Base-by-base conservation (phyloP, 2,888 invertebrate genomes). In the Zelleria hepariella region DNA sequence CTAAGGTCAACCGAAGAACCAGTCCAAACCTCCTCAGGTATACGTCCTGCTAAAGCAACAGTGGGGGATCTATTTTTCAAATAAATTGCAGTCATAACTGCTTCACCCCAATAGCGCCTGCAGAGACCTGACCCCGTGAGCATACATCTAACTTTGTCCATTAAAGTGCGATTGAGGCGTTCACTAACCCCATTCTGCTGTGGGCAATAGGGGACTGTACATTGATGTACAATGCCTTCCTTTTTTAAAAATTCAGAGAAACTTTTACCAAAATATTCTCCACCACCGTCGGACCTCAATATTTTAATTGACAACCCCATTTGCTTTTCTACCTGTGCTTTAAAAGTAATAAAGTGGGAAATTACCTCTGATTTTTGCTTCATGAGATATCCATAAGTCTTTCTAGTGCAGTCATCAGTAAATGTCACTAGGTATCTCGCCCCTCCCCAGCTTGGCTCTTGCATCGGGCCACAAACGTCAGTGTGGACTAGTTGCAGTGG, bases 271-370 rank as follows among this genome's bases (percentile, higher is more conserved):
- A 58, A 57, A 57, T 60, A 64, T 32, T 65, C 62, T 7, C n/a
- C 25, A 10, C 64, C 64, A 60, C 61, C 63, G 48, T 15, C 63
- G 24, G 55, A 56, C 18, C 63, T 59, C 21, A 67, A 49, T 20
- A 60, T 57, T 62, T 74, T 73, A 7, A 74, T 69, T 61, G 62
- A 68, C 4, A 8, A 58, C 20, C 60, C 59, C 47, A 25, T 63
- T 61, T 74, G 69, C 58, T 70, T 73, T 64, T 71, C 72, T 23
- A 68, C 69, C 47, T 66, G 21, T 23, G 20, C 21, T 62, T 71
- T 70, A 58, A 71, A 74, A 10, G 69, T 60, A 26, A 62, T 59
- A 56, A 64, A 64, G 7, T 58, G 57, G n/a, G 58, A 60, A 2
- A 61, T 58, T 10, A 64, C 67, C 61, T 76, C 67, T 62, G 61